A percentile compares a stretch with the other conserved stretches of the same genome.
Evolutionary conservation across 1,140 invertebrate genomes (phyloP).

Genomic region (Wasmannia auropunctata): DNA sequence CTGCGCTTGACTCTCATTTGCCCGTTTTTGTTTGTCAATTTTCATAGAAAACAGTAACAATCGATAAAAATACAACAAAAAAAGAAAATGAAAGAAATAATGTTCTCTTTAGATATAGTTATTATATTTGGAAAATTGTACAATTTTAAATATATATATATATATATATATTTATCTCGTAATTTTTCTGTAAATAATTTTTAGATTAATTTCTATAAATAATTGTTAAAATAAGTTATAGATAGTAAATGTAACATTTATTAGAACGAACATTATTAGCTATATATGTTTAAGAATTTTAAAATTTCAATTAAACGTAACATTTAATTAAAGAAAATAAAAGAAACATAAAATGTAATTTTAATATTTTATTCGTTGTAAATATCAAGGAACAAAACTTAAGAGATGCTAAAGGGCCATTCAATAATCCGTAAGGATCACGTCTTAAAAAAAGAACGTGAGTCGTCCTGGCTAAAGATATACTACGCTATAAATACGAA

Average conservation of each 20-base stretch:
- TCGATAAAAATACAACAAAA: neutral
- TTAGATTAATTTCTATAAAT: no score
- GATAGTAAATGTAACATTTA: neutral
- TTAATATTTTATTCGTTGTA: neutral
- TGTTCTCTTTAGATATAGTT: neutral
- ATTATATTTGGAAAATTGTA: no score
- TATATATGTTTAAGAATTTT: neutral
- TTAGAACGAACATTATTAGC: neutral
- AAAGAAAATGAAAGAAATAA: neutral
- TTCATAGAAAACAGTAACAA: no score
- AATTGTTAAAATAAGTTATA: neutral
- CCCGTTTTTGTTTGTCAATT: no score
- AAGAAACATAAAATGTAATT: neutral
- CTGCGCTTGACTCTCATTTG: no score
- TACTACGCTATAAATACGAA: constrained; percentile 32
- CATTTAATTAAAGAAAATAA: neutral
- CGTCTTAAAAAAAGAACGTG: neutral
- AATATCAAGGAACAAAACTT: neutral
- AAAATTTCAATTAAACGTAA: neutral
- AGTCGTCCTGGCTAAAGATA: neutral
- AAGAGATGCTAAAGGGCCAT: neutral
- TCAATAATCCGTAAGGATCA: neutral
- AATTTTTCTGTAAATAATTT: neutral
- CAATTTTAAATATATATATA: no score
- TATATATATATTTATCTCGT: neutral